Evolutionary conservation across 2,113 vertebrate genomes (phyloP), one percentile per base, ranked within the genome.

Genomic region (Chrysochloris asiatica): DNA sequence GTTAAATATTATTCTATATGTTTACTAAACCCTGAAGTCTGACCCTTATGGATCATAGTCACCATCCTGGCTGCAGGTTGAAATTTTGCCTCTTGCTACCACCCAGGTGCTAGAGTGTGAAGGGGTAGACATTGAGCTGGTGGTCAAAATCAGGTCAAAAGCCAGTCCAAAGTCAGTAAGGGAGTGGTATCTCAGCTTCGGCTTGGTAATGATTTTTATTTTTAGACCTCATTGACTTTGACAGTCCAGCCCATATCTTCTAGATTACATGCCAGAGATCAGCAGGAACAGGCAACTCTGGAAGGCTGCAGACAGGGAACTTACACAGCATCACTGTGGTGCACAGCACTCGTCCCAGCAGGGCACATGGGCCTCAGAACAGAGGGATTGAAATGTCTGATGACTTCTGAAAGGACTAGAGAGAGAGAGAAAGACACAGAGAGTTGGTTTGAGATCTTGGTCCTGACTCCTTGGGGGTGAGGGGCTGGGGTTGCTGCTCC

Each of bases 311-410:
- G n/a, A 41, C 43, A 71, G 14, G n/a, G 24, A 50, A 96, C 98
- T 98, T 95, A 98, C 97, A 28, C 52, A 54, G 54, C 48, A 45
- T 28, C 77, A 2, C 2, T 21, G 2, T 6, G 76, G 73, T 90
- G 52, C 0, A 8, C 5, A 0, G 0, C 0, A 59, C 8, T 78
- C 4, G 41, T 90, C 82, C 43, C 83, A 36, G 54, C 41, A 0
- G 0, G n/a, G 3, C 96, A 96, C 72, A 30, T 22, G 30, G 93
- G 54, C 87, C 45, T 50, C 45, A 95, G 92, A 43, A 98, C 94
- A 0, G 77, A 96, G n/a, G 97, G 97, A 69, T 43, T 98, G 96
- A 97, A 98, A 38, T 75, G 79, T 81, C 94, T 92, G 67, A 98
- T 63, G 84, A 98, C 75, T 63, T 72, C 98, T 98, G 96, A 96